These are phyloP conservation scores for Luidia sarsii DNA, from an alignment of 53 echinoderm and acorn worm genomes.

Conservation along the genomic window DNA sequence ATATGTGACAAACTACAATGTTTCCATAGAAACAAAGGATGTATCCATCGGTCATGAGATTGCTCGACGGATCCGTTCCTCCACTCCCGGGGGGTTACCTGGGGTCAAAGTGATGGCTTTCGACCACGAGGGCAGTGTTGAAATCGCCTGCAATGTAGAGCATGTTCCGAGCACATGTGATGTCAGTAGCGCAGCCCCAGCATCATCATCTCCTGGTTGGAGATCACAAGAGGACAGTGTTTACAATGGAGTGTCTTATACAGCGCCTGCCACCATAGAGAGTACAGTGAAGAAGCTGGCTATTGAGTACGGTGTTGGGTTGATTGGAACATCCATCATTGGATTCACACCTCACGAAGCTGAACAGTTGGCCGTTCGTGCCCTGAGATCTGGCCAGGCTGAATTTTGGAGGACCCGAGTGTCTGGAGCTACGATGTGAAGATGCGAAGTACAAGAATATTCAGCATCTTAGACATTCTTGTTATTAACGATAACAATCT, in stretches of 20 bases:
- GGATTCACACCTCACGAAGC: conserved; percentile 93
- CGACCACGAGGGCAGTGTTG: conserved; percentile 76
- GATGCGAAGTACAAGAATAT: too few relatives aligned
- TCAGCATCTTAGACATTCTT: too few relatives aligned
- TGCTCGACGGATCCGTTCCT: conserved; percentile 68
- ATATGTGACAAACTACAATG: conserved; percentile 95
- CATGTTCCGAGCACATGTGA: conserved; percentile 8
- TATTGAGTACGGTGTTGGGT: conserved; percentile 39
- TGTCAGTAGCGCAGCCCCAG: too few relatives aligned
- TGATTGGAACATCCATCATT: conserved; percentile 76
- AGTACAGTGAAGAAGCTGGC: conserved; percentile 67
- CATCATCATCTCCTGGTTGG: too few relatives aligned
- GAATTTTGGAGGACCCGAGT: conserved; percentile 71
- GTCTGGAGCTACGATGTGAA: conserved; percentile 33
- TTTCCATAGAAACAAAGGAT: conserved; percentile 80
- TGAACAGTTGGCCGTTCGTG: conserved; percentile 53
- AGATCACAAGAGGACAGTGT: not conserved
- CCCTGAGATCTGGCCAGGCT: conserved; percentile 57
- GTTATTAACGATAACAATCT: too few relatives aligned
- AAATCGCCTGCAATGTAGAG: conserved; percentile 95
- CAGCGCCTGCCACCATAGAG: conserved; percentile 69
- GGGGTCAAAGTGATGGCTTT: conserved; percentile 96
- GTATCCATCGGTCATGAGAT: conserved; percentile 69
- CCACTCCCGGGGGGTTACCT: conserved; percentile 76
- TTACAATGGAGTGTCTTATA: conserved; percentile 33